A percentile compares a stretch with the other conserved stretches of the same genome.
phyloP scores from a whole-genome alignment of 2,888 invertebrate genomes.

The Agrypnus murinus region DNA sequence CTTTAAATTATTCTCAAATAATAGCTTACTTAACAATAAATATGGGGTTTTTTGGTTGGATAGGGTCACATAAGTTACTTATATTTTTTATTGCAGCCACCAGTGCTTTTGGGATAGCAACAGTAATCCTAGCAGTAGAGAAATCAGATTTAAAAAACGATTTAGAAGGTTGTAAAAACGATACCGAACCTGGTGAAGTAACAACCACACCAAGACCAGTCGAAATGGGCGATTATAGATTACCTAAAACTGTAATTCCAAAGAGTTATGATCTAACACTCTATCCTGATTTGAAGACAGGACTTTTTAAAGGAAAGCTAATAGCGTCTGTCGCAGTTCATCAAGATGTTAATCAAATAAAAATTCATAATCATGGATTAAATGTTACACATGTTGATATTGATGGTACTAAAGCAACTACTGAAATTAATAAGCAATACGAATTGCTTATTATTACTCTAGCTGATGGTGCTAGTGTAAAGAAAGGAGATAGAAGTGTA shows the following conservation, averaged over 20 bases:
- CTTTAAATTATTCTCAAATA: too few species aligned
- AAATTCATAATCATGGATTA: conserved; percentile 78
- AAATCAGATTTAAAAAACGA: conserved; percentile 63
- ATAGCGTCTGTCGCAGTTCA: conserved; percentile 71
- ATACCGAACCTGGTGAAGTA: conserved; percentile 53
- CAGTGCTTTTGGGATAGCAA: conserved; percentile 73
- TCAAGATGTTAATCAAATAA: conserved; percentile 71
- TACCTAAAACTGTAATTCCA: conserved; percentile 78
- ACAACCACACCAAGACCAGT: conserved; percentile 38
- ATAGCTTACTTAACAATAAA: too few species aligned
- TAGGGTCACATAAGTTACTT: conserved; percentile 67
- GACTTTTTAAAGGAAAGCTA: conserved; percentile 76
- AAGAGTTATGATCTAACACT: conserved; percentile 80
- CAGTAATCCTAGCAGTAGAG: conserved; percentile 73
- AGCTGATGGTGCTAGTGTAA: conserved; percentile 54
- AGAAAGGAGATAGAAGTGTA: conserved; percentile 71
- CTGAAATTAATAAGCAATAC: conserved; percentile 56
- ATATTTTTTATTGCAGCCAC: conserved; percentile 66
- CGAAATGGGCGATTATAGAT: conserved; percentile 69
- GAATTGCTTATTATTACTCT: conserved; percentile 63
- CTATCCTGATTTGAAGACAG: conserved; percentile 77
- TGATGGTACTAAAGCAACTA: conserved; percentile 53
- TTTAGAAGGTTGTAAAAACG: conserved; percentile 56
- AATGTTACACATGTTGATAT: conserved; percentile 71
- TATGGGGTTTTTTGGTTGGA: conserved; percentile 57